Percentiles rank a stretch among this genome's conserved stretches.
Evolutionary conservation across 2,888 invertebrate genomes (phyloP).

Genomic region (Omphaloscelis lunosa): DNA sequence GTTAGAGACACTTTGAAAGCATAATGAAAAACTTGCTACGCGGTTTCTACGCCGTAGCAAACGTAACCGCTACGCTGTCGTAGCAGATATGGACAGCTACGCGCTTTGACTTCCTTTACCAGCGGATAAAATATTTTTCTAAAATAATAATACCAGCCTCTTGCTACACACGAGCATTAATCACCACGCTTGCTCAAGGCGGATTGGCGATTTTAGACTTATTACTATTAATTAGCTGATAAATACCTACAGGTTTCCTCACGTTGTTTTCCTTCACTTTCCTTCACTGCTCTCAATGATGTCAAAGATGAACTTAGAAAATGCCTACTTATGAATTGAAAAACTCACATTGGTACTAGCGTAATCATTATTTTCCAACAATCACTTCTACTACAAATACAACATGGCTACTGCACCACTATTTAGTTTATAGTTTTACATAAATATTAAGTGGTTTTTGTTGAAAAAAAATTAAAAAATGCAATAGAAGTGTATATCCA

Average conservation of each 20-base stretch:
- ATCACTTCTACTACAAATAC: neutral
- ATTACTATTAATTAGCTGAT: neutral
- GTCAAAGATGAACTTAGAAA: neutral
- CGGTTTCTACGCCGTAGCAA: slow-evolving; percentile 15
- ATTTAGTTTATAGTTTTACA: neutral
- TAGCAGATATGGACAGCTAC: slow-evolving; percentile 7
- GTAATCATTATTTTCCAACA: neutral
- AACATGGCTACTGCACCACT: neutral
- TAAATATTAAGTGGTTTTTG: neutral
- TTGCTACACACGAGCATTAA: neutral
- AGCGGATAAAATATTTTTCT: neutral
- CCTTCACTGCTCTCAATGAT: neutral
- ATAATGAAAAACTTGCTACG: slow-evolving; percentile 7
- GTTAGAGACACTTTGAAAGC: neutral
- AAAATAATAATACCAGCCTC: neutral
- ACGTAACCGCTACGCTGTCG: neutral
- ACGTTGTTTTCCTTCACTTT: neutral
- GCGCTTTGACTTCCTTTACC: neutral
- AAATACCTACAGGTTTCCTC: neutral
- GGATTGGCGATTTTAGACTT: neutral
- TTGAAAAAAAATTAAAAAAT: too few relatives aligned
- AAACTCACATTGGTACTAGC: neutral
- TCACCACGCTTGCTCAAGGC: neutral
- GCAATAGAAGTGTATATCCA: too few relatives aligned
- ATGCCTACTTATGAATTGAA: neutral